Percentiles rank a stretch among this genome's conserved stretches.
These are phyloP conservation scores for Epinephelus cyanopodus DNA, from an alignment of 2,113 vertebrate genomes.

Conservation along the genomic window DNA sequence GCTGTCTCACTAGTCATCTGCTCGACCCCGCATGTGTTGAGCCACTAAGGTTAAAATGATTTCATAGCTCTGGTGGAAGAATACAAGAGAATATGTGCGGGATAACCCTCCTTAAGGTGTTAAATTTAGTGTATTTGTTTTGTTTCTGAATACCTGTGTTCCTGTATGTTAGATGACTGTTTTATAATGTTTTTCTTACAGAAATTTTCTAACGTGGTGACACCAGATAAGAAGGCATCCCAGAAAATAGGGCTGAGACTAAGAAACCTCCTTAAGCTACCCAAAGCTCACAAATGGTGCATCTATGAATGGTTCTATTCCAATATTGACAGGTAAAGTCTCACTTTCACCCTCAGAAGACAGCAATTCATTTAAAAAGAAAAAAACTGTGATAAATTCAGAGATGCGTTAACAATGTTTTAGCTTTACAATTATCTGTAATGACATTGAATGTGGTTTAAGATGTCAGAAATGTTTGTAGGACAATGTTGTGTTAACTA, in stretches of 20 bases:
- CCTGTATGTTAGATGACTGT: not conserved
- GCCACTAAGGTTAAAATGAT: not conserved
- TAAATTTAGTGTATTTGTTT: not conserved
- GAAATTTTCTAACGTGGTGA: slow-evolving; percentile 93
- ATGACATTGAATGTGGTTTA: not conserved
- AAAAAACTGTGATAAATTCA: too few species aligned
- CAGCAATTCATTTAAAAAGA: too few species aligned
- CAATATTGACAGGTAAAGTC: slow-evolving; percentile 95
- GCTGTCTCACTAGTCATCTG: not conserved
- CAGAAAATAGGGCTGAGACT: slow-evolving; percentile 97
- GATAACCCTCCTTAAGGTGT: not conserved
- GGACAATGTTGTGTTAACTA: not conserved
- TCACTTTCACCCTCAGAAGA: not conserved
- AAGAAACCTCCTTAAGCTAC: slow-evolving; percentile 96
- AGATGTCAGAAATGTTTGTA: not conserved
- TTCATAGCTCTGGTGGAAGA: not conserved
- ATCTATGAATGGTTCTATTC: slow-evolving; percentile 99
- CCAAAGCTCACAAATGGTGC: slow-evolving; percentile 99
- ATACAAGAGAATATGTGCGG: not conserved
- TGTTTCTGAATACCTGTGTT: not conserved
- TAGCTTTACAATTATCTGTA: not conserved
- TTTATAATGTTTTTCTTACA: slow-evolving; percentile 66
- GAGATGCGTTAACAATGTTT: not conserved
- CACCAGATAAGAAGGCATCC: slow-evolving; percentile 95
- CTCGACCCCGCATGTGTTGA: not conserved